Evolutionary conservation across 2,888 invertebrate species (phyloP).

Genomic region (Nephrotoma guestfalica): DNA sequence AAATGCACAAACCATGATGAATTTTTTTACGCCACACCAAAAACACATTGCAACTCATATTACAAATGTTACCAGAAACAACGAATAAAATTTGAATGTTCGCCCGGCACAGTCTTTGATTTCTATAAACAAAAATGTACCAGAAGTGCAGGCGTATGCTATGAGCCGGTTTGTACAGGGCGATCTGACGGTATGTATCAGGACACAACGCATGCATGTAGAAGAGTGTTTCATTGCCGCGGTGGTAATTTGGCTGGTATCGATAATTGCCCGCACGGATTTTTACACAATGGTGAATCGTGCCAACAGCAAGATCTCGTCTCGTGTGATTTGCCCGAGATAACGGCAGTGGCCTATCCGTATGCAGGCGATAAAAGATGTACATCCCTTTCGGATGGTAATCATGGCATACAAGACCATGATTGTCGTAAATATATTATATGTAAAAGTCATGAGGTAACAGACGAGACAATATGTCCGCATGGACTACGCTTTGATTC

Average conservation of each 20-base stretch:
- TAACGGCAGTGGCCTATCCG: conserved; percentile 21
- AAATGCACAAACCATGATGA: conserved; percentile 20
- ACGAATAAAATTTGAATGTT: conserved; percentile 35
- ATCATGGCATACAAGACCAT: conserved; percentile 18
- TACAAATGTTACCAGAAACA: conserved; percentile 35
- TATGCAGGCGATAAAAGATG: conserved; percentile 20
- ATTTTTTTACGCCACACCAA: conserved; percentile 37
- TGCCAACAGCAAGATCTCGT: conserved; percentile 33
- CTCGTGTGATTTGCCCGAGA: conserved; percentile 35
- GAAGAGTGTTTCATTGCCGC: conserved; percentile 36
- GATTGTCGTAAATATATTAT: conserved; percentile 22
- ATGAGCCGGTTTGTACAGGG: conserved; percentile 43
- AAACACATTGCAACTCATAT: conserved; percentile 40
- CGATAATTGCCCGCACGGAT: conserved; percentile 34
- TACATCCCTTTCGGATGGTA: conserved; percentile 20
- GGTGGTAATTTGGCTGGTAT: conserved; percentile 35
- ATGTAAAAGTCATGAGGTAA: conserved; percentile 20
- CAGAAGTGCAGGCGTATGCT: conserved; percentile 39
- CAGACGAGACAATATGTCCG: conserved; percentile 22
- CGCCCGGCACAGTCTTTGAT: conserved; percentile 40
- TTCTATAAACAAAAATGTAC: conserved; percentile 38
- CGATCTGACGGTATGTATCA: conserved; percentile 40
- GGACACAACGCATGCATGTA: conserved; percentile 42
- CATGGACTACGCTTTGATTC: conserved; percentile 20
- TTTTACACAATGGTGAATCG: conserved; percentile 36